Percentiles rank a stretch among this genome's conserved stretches.
Conservation (phyloP, 2,888 invertebrate species). For the Anarsia innoxiella region DNA sequence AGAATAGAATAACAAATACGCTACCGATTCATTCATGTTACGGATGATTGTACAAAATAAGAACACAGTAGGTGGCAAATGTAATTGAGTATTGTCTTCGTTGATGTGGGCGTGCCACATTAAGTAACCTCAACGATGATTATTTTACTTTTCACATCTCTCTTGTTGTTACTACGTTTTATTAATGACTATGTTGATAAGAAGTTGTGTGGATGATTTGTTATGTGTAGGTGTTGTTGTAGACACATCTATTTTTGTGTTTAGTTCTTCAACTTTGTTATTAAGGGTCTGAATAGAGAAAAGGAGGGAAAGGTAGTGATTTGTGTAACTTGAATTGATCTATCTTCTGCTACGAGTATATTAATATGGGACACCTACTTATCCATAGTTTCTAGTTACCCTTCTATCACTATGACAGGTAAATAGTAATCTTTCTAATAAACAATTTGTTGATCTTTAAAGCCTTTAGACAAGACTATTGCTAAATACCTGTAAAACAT, state of each 20-base stretch:
- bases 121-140: slow-evolving; percentile 22
- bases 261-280: neutral
- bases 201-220: slow-evolving; percentile 32
- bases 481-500: neutral
- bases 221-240: slow-evolving; percentile 17
- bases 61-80: slow-evolving; percentile 50
- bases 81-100: slow-evolving; percentile 63
- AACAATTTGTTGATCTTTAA: too few relatives aligned
- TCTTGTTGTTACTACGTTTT: slow-evolving; percentile 28
- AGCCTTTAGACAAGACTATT: neutral
- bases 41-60: slow-evolving; percentile 23
- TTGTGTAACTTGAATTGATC: too few relatives aligned
- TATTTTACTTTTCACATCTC: slow-evolving; percentile 34
- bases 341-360: too few relatives aligned
- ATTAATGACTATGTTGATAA: slow-evolving; percentile 39
- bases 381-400: too few relatives aligned
- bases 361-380: too few relatives aligned
- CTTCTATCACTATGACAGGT: too few relatives aligned
- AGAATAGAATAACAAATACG: slow-evolving; percentile 18
- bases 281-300: too few relatives aligned
- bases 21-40: slow-evolving; percentile 15
- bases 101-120: slow-evolving; percentile 41
- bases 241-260: slow-evolving; percentile 3
- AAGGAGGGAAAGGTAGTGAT: too few relatives aligned
- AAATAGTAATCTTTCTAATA: too few relatives aligned